Base-by-base conservation (phyloP, 2,888 invertebrate genomes). In the Melolontha melolontha region DNA sequence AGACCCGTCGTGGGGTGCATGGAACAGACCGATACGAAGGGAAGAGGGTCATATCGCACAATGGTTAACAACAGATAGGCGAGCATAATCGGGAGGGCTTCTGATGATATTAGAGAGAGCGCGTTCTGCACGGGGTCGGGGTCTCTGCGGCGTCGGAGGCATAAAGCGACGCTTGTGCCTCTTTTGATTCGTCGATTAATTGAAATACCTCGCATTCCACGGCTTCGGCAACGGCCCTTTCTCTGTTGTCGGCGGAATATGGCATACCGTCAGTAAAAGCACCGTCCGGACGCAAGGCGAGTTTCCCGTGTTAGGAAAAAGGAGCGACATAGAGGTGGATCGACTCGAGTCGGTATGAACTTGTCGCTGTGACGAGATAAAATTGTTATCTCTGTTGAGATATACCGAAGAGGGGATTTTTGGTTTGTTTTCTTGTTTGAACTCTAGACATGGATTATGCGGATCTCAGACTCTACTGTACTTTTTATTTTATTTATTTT, bases 161-260 rank as follows among this genome's bases (percentile, higher is more conserved):
- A 79, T 79, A 80, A 80, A 80, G 80, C 79, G 79, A 75, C 79
- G 79, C 79, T 79, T 79, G 59, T 59, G 79, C 79, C 82, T 83
- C 82, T 82, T 83, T 82, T 83, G 82, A 82, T 82, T 82, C 81
- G 81, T 77, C 82, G 82, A 83, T 83, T 83, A 83, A 83, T 83
- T 83, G 83, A 82, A 83, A 83, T 83, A 82, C 82, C 82, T 83
- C 79, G 79, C 80, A 82, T 83, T 82, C 83, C 82, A 78, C 76
- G 76, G 81, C 76, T 77, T 77, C 77, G 50, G 57, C 55, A 50
- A 39, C 55, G 49, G 57, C 16, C 41, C 50, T 51, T 29, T 22
- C 22, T 49, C 59, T 57, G 41, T 59, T 39, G 50, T 27, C 17
- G 44, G 44, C 65, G 54, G 51, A 40, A 59, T 59, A 34, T 34